Conservation (phyloP, 2,113 vertebrate genomes). For the Ceyx cyanopectus region DNA sequence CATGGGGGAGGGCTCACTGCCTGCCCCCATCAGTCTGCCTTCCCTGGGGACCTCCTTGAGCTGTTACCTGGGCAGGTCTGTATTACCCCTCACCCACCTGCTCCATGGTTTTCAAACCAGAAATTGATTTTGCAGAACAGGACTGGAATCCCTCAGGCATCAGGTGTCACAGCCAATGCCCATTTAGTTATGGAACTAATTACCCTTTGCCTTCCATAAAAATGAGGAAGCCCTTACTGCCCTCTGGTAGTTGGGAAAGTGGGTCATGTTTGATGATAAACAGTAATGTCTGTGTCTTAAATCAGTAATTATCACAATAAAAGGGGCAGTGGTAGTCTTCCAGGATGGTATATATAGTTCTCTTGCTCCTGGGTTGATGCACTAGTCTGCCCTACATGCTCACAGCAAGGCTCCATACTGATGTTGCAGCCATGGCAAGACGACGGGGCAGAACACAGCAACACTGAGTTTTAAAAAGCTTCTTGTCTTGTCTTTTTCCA, state of each 20-base stretch:
- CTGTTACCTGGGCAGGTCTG: not conserved
- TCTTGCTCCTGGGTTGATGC: rapidly evolving
- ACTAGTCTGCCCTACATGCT: not conserved
- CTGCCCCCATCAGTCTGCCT: not conserved
- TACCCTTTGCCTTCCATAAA: not conserved
- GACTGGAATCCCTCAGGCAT: not conserved
- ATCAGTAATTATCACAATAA: not conserved
- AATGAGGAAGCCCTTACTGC: not conserved
- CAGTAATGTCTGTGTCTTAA: not conserved
- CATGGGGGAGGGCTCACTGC: not conserved
- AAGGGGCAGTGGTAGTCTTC: not conserved
- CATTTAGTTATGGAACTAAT: not conserved
- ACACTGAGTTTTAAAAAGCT: not conserved
- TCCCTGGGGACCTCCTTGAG: not conserved
- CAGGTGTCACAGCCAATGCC: not conserved
- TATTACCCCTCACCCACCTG: not conserved
- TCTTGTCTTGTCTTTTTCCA: not conserved
- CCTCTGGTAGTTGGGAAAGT: not conserved
- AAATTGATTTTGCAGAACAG: not conserved
- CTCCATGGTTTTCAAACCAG: not conserved
- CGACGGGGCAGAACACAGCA: not conserved
- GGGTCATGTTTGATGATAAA: not conserved
- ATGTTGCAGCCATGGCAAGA: not conserved
- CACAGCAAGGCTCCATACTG: rapidly evolving
- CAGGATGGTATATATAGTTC: not conserved